Conservation (phyloP, 2,797 vertebrate genomes). For the Spinibarbus caldwelli region DNA sequence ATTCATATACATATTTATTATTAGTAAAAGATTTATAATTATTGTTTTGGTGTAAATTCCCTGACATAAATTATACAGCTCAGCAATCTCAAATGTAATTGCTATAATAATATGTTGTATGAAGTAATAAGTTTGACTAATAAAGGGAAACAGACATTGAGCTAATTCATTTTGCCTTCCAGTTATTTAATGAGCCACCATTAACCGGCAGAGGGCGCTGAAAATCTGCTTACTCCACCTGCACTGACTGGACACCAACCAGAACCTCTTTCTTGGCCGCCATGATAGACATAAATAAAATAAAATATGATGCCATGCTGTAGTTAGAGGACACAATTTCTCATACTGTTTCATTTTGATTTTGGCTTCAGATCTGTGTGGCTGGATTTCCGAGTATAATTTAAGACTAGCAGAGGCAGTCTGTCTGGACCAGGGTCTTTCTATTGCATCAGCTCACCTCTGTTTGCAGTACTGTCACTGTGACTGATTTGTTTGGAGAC, state of each 20-base stretch:
- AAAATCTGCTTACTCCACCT: neutral
- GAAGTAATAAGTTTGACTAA: neutral
- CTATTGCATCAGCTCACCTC: conserved; percentile 9
- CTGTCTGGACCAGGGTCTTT: neutral
- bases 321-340: neutral
- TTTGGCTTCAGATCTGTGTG: neutral
- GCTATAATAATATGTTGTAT: neutral
- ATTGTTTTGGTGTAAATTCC: neutral
- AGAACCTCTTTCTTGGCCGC: conserved; percentile 12
- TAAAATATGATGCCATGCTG: neutral
- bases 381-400: neutral
- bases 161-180: neutral
- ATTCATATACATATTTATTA: neutral
- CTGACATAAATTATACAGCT: neutral
- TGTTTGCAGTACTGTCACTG: conserved; percentile 14
- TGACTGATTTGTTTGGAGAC: conserved; percentile 23
- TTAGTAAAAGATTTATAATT: neutral
- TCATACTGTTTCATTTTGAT: neutral
- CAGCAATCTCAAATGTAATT: neutral
- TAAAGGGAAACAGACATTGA: neutral
- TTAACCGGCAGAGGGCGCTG: conserved; percentile 19
- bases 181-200: neutral
- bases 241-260: neutral
- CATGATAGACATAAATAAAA: conserved; percentile 2
- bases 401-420: neutral